These are phyloP conservation scores for Cyrtonyx montezumae DNA, from an alignment of 2,113 vertebrate species.

Conservation along the genomic window DNA sequence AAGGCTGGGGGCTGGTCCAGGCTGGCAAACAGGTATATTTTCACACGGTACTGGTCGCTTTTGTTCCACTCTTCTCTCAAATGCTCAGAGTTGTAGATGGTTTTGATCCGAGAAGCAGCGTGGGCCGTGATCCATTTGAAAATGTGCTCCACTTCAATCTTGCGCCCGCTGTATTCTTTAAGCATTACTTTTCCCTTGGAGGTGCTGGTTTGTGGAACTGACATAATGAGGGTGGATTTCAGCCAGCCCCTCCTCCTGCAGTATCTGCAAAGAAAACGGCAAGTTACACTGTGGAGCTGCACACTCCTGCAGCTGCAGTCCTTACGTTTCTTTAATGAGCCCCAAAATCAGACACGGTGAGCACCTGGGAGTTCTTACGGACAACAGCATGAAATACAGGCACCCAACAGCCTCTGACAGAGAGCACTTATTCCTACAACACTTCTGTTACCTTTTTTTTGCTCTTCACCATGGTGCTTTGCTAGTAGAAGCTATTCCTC, in stretches of 20 bases:
- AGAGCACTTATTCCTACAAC: background rate
- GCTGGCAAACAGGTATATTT: slow-evolving; percentile 93
- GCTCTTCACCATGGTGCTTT: background rate
- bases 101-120: slow-evolving; percentile 93
- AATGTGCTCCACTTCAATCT: slow-evolving; percentile 89
- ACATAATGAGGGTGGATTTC: slow-evolving; percentile 95
- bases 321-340: background rate
- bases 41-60: slow-evolving; percentile 86
- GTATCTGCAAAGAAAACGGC: slow-evolving; percentile 78
- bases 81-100: slow-evolving; percentile 83
- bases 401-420: background rate
- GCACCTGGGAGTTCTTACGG: background rate
- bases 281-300: background rate
- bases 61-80: slow-evolving; percentile 91
- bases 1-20: slow-evolving; percentile 93
- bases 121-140: slow-evolving; percentile 98
- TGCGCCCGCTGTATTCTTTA: slow-evolving; percentile 90
- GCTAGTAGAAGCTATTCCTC: background rate
- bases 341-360: background rate
- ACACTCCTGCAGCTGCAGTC: background rate
- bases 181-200: slow-evolving; percentile 98
- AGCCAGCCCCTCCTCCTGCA: slow-evolving; percentile 94
- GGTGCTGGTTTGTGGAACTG: slow-evolving; percentile 94
- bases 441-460: background rate
- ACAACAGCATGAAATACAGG: background rate